Evolutionary conservation across 2,113 vertebrate genomes (phyloP), one percentile per base, ranked within the genome.

Genomic region (Heterotis niloticus): DNA sequence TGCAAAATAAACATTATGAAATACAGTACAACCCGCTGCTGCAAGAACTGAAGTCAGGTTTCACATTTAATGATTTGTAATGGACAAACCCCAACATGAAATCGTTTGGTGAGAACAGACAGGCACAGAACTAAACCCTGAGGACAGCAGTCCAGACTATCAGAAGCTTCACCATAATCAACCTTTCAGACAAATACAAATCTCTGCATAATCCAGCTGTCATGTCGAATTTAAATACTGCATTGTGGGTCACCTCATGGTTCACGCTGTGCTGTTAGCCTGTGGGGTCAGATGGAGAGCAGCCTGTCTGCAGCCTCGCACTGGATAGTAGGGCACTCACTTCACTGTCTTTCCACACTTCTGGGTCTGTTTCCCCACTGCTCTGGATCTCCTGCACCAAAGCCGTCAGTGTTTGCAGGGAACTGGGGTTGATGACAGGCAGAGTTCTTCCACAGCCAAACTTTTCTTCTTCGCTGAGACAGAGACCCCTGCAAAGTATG

Each of bases 331-430:
- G 14, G 9, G 11, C 9, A 28, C 60, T 74, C 89, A 98, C 97
- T 96, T 99, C 95, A 74, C 93, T 97, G 81, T 88, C 95, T 87
- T 93, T 96, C 94, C 94, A 93, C 78, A 92, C 88, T 86, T 95
- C 94, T 0, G 87, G 91, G 88, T 96, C 93, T 5, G 91, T 90
- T 84, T 90, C 90, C 23, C 92, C 94, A 28, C 84, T 85, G 83
- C 82, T 92, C 87, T 94, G 95, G 81, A 95, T 92, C 84, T 96
- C 95, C 87, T 93, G 94, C 83, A 95, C 90, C 84, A 96, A 91
- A 74, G 92, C 93, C 73, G 92, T 78, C 3, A 96, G 86, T 11
- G 92, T 94, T 88, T 94, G 91, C 13, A 91, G 86, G 81, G 95
- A 90, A 14, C 90, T 93, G 68, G 93, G 91, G 83, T 90, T 93